Conservation (phyloP, 2,797 vertebrate species). For the Gallinago solitaria region DNA sequence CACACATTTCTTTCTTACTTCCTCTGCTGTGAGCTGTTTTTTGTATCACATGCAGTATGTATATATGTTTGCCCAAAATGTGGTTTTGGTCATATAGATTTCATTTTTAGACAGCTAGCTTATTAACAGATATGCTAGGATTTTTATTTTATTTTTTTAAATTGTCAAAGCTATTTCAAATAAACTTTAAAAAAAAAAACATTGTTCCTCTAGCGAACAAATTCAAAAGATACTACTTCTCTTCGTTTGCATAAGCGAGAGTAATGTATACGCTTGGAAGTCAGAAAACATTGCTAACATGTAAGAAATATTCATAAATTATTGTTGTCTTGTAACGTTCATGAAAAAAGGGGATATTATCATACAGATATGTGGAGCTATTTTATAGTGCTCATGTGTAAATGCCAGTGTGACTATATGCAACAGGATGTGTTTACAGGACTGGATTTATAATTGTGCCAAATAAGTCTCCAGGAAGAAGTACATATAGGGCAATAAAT, state of each 20-base stretch:
- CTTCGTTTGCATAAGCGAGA: constrained; percentile 22
- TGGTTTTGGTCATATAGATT: constrained; percentile 55
- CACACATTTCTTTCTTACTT: constrained; percentile 57
- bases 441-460: constrained; percentile 56
- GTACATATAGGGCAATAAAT: constrained; percentile 23
- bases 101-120: constrained; percentile 61
- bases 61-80: constrained; percentile 64
- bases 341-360: constrained; percentile 55
- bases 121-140: constrained; percentile 64
- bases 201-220: constrained; percentile 54
- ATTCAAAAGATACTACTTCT: constrained; percentile 26
- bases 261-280: constrained; percentile 46
- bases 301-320: constrained; percentile 61
- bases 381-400: constrained; percentile 39
- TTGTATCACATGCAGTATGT: constrained; percentile 63
- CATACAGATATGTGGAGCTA: constrained; percentile 33
- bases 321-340: constrained; percentile 60
- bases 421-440: constrained; percentile 53
- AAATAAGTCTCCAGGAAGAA: constrained; percentile 48
- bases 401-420: constrained; percentile 52
- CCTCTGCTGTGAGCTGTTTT: constrained; percentile 59
- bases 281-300: constrained; percentile 33
- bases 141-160: constrained; percentile 72
- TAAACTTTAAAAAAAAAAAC: constrained; percentile 13
- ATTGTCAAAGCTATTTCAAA: constrained; percentile 63